Base-by-base conservation (phyloP, 2,797 vertebrate species). In the Euphonia xanthogaster region DNA sequence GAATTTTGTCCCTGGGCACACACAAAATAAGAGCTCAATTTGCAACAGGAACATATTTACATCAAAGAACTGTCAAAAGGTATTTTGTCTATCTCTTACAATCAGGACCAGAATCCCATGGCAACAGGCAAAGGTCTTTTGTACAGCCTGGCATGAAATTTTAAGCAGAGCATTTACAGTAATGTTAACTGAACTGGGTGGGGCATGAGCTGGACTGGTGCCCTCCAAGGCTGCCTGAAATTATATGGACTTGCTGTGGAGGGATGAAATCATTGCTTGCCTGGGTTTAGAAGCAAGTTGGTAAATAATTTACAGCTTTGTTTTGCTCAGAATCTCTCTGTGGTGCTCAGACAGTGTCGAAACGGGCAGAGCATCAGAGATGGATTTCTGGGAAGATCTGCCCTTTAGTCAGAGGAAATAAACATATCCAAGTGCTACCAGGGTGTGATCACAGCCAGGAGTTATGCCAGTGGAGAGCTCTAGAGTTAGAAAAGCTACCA, bases 261-360 rank as follows among this genome's bases (percentile, higher is more conserved):
- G 79, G 19, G 72, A 47, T 86, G 90, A 72, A 95, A 80, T 88
- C 35, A 58, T 25, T 58, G 61, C 58, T 83, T 86, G 82, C 47
- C 31, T 37, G 82, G 53, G 61, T 88, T 95, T 67, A 71, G 50
- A 65, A 47, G 62, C 45, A 83, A 86, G 66, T 13, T 74, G 35
- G 82, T 78, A 77, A 95, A 86, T 88, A 91, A 94, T 94, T 94
- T 91, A 83, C 68, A 67, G 89, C 75, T 95, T 94, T 93, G 81
- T 92, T 96, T 92, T 85, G 50, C 90, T 94, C 84, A 74, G 63
- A 76, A 66, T 68, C 53, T 71, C 67, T 83, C 6, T 63, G 7
- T 37, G 78, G 25, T 74, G 31, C 61, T 83, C 48, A 71, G 78
- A 47, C 0, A 1, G 40, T 39, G 40, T 67, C 0, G 0, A 50